Evolutionary conservation across 2,888 invertebrate species (phyloP).

Genomic region (Tachystola acroxantha): DNA sequence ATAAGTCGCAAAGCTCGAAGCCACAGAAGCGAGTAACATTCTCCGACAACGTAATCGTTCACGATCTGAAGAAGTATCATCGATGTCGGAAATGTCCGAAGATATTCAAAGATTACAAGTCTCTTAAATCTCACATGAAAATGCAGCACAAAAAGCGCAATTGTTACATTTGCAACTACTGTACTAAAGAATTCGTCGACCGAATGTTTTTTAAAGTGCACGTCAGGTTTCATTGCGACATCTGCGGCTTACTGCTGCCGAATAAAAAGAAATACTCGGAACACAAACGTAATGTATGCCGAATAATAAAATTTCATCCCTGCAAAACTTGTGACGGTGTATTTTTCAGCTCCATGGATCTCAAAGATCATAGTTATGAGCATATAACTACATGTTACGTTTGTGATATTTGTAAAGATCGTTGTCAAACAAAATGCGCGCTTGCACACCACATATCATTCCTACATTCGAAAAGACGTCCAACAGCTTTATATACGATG

Average conservation of each 20-base stretch:
- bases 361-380: slow-evolving; percentile 59
- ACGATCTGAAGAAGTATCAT: slow-evolving; percentile 53
- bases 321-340: slow-evolving; percentile 44
- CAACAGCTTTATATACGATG: slow-evolving; percentile 35
- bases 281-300: slow-evolving; percentile 44
- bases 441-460: slow-evolving; percentile 51
- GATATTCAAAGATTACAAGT: slow-evolving; percentile 47
- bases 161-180: slow-evolving; percentile 65
- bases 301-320: slow-evolving; percentile 36
- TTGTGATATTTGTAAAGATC: slow-evolving; percentile 61
- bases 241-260: slow-evolving; percentile 37
- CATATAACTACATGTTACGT: slow-evolving; percentile 37
- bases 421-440: slow-evolving; percentile 45
- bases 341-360: slow-evolving; percentile 50
- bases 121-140: slow-evolving; percentile 47
- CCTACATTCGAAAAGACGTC: slow-evolving; percentile 41
- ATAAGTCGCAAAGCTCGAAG: slow-evolving; percentile 28
- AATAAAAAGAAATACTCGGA: slow-evolving; percentile 36
- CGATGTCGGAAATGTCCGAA: slow-evolving; percentile 59
- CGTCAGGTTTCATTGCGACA: slow-evolving; percentile 58
- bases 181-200: slow-evolving; percentile 53
- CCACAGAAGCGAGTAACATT: slow-evolving; percentile 57
- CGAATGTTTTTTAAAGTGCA: slow-evolving; percentile 63
- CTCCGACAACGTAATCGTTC: slow-evolving; percentile 56
- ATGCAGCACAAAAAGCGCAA: slow-evolving; percentile 55